Percentiles rank a stretch among this genome's conserved stretches.
These are phyloP conservation scores for Megastigmus dorsalis DNA, from an alignment of 2,888 invertebrate species.

Conservation along the genomic window DNA sequence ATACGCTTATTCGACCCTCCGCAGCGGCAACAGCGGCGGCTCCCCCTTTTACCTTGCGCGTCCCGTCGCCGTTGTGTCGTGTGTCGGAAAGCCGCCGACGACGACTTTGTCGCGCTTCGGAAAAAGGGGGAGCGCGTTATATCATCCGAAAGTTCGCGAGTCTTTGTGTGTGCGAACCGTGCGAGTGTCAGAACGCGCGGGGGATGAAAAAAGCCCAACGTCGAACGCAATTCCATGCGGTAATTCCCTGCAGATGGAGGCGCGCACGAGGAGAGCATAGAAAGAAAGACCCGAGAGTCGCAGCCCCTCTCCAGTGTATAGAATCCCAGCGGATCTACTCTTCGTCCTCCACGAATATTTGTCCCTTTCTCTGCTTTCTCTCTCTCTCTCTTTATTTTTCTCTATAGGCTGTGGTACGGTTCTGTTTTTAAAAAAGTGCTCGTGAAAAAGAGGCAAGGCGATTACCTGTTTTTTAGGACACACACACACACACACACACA, in stretches of 20 bases:
- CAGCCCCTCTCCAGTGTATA: not conserved
- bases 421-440: not conserved
- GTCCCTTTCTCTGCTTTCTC: not conserved
- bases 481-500: too few species aligned
- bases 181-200: not conserved
- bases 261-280: not conserved
- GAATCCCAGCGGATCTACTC: not conserved
- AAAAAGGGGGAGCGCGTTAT: not conserved
- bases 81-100: too few species aligned
- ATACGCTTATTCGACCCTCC: not conserved
- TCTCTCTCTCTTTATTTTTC: not conserved
- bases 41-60: not conserved
- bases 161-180: not conserved
- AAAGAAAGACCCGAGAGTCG: not conserved
- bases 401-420: not conserved
- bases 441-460: not conserved
- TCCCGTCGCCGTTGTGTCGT: not conserved
- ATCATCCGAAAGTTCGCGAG: not conserved
- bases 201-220: conserved; percentile 10
- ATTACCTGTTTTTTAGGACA: conserved; percentile 4
- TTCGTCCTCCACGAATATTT: not conserved
- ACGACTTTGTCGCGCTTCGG: too few species aligned
- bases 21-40: too few species aligned
- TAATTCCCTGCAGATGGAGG: conserved; percentile 39
- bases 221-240: conserved; percentile 13